These are phyloP conservation scores for Callipepla californica DNA, from an alignment of 2,113 vertebrate species.

Conservation along the genomic window DNA sequence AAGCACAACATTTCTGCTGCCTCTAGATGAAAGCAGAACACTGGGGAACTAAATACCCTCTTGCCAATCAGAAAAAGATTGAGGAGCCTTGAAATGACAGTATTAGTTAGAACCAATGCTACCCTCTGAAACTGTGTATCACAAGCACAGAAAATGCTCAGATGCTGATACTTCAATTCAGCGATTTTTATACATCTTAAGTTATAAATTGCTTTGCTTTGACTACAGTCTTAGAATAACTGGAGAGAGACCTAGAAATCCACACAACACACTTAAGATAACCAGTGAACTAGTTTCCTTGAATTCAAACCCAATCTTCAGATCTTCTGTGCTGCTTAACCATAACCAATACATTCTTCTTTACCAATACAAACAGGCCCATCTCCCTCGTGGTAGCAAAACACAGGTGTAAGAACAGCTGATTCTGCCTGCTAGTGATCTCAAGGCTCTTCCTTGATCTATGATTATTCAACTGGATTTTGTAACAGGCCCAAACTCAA, in stretches of 20 bases:
- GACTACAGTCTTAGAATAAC: background rate
- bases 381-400: background rate
- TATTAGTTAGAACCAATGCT: background rate
- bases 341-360: background rate
- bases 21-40: background rate
- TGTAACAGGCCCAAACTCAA: background rate
- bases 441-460: background rate
- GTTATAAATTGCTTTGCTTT: background rate
- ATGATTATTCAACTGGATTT: background rate
- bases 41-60: background rate
- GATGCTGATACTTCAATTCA: background rate
- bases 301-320: background rate
- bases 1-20: background rate
- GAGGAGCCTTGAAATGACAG: background rate
- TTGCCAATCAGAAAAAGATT: background rate
- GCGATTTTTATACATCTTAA: background rate
- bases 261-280: background rate
- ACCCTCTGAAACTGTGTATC: background rate
- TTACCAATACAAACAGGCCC: background rate
- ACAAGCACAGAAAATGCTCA: background rate
- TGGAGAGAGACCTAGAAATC: background rate
- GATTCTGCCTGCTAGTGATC: background rate
- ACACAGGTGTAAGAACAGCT: background rate
- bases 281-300: background rate
- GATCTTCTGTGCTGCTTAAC: background rate